Evolutionary conservation across 2,888 invertebrate species (phyloP), one percentile per base, ranked within the genome.

Genomic region (Drosophila maculinotata): DNA sequence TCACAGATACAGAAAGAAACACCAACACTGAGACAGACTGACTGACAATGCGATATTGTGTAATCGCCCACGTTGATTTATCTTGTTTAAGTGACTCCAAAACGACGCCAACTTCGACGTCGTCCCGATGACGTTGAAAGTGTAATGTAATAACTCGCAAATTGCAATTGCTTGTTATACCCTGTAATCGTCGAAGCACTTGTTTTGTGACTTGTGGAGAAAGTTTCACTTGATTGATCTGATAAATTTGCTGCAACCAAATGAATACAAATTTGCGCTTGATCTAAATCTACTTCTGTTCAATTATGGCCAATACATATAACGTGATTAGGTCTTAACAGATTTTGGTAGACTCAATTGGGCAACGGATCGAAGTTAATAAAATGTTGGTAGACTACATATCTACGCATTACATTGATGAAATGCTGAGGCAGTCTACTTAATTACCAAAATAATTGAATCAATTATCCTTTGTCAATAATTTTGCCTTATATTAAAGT

Each of bases 11-110:
- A 71, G 10, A 30, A n/a, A 41, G 17, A 56, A 3, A 20, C 15
- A 30, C 54, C 52, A 26, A 48, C 25, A 65, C 17, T 45, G 10
- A 33, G 6, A 44, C 33, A 45, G 7, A 60, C 1, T 23, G 56
- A 49, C 63, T 64, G 65, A 81, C 65, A 66, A 69, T 69, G 51
- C 56, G 63, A 81, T 76, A 83, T 83, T 83, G 83, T 83, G 83
- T 80, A 83, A 83, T 83, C 83, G 83, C 83, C 83, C 82, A 84
- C 83, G 83, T 82, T 83, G 83, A 83, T 83, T 83, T 83, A 83
- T 83, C 85, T 83, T 75, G 82, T 83, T 83, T 83, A 83, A 83
- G 79, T 77, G 83, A 83, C 80, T 84, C 69, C 79, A 78, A 84
- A 79, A 30, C 56, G 42, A 59, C 45, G 68, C 39, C 59, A 48